Evolutionary conservation across 1,140 invertebrate species (phyloP).

Genomic region (Parapsyche elsis): DNA sequence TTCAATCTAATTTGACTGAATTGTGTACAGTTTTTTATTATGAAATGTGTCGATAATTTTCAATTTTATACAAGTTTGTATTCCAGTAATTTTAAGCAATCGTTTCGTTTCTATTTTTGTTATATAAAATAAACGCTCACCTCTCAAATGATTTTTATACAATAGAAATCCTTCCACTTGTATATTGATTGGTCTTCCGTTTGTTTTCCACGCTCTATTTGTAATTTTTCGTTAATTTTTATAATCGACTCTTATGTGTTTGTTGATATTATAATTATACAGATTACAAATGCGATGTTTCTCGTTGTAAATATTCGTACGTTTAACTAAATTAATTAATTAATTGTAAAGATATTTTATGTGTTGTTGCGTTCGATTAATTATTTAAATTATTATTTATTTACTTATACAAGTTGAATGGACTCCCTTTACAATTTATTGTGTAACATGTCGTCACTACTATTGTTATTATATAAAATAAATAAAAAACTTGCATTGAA

Average conservation of each 20-base stretch:
- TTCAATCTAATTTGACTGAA: slow-evolving; percentile 22
- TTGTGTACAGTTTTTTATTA: slow-evolving; percentile 24
- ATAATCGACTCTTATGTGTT: neutral
- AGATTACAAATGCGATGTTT: neutral
- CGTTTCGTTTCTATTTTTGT: neutral
- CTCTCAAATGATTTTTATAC: neutral
- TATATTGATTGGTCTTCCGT: neutral
- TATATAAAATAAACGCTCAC: neutral
- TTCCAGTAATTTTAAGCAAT: slow-evolving; percentile 30
- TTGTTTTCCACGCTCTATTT: neutral
- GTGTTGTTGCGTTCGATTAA: slow-evolving; percentile 18
- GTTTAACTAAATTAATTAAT: neutral
- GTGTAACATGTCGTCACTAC: neutral
- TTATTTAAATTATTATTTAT: slow-evolving; percentile 36
- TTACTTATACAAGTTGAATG: slow-evolving; percentile 11
- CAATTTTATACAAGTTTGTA: slow-evolving; percentile 53
- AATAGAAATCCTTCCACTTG: neutral
- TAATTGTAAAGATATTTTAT: slow-evolving; percentile 11
- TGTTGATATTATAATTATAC: neutral
- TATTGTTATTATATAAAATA: neutral
- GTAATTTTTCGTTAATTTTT: neutral
- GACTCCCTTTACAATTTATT: slow-evolving; percentile 6
- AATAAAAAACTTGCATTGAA: neutral
- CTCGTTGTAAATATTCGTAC: neutral
- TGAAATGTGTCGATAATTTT: slow-evolving; percentile 43